A percentile compares a stretch with the other conserved stretches of the same genome.
Conservation (phyloP, 2,113 vertebrate species). For the Antennarius striatus region DNA sequence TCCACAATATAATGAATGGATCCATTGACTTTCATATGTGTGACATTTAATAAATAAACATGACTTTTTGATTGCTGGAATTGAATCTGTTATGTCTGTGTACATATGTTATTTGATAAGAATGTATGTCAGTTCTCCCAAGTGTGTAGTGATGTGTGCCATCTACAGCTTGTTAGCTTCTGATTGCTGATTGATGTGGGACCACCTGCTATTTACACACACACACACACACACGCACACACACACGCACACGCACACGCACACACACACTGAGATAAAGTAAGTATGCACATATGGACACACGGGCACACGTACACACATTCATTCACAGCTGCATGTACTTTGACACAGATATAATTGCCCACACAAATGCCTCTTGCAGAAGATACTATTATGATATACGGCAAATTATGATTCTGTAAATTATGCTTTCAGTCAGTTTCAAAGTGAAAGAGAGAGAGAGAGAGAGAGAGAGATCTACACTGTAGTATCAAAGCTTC, state of each 20-base stretch:
- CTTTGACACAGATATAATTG: slow-evolving; percentile 20
- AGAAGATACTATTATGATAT: slow-evolving; percentile 54
- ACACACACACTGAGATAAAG: slow-evolving; percentile 2
- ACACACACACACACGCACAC: not conserved
- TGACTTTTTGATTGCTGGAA: not conserved
- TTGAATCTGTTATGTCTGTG: not conserved
- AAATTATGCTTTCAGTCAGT: slow-evolving; percentile 62
- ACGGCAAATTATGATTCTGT: slow-evolving; percentile 72
- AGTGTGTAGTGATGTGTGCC: slow-evolving; percentile 35
- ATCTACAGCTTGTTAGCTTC: slow-evolving; percentile 64
- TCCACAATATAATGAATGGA: too few species aligned
- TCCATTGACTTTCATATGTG: too few species aligned
- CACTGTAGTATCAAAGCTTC: slow-evolving; percentile 1
- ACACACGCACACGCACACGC: too few species aligned
- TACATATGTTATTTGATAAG: slow-evolving; percentile 19
- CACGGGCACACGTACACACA: not conserved
- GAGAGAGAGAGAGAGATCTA: not conserved
- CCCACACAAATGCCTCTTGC: slow-evolving; percentile 32
- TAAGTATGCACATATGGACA: not conserved
- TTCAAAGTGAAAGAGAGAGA: slow-evolving; percentile 23
- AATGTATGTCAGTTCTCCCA: slow-evolving; percentile 26
- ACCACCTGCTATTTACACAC: slow-evolving; percentile 26
- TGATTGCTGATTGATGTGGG: slow-evolving; percentile 63
- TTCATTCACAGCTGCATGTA: slow-evolving; percentile 25
- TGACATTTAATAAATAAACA: slow-evolving; percentile 1